phyloP scores from a whole-genome alignment of 2,113 vertebrate genomes.

The Condylura cristata region DNA sequence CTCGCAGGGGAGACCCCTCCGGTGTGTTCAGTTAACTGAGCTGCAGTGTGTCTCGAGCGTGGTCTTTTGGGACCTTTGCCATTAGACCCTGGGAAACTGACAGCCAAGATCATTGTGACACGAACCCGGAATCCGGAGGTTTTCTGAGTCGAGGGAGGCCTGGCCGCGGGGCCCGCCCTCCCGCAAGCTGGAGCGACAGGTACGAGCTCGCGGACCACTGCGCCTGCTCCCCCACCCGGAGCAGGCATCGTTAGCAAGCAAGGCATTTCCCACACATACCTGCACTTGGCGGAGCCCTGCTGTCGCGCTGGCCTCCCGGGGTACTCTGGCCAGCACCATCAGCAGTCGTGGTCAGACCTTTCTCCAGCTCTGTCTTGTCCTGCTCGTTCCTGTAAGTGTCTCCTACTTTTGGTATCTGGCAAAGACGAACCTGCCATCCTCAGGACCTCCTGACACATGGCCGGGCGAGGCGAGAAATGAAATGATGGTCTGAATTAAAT shows the following conservation, averaged over 20 bases:
- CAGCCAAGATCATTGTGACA: neutral
- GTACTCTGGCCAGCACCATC: too few relatives aligned
- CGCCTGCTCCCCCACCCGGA: neutral
- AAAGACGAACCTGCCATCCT: neutral
- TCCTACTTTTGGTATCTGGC: neutral
- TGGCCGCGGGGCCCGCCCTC: accelerated
- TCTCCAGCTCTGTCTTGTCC: accelerated
- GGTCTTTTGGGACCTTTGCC: neutral
- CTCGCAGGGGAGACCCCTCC: neutral
- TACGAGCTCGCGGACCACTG: accelerated
- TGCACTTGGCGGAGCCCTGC: neutral
- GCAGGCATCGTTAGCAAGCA: neutral
- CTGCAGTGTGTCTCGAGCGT: neutral
- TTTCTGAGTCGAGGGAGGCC: neutral
- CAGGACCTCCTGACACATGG: neutral
- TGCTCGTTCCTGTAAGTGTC: neutral
- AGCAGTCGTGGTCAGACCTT: neutral
- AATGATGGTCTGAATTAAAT: neutral
- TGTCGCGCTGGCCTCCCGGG: too few relatives aligned
- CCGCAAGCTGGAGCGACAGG: neutral
- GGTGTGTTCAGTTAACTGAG: neutral
- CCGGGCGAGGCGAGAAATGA: neutral
- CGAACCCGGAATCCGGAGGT: too few relatives aligned
- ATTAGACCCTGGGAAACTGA: neutral
- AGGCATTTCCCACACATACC: neutral